These are phyloP conservation scores for Darevskia mixta DNA, from an alignment of 2,797 vertebrate species.

Conservation along the genomic window DNA sequence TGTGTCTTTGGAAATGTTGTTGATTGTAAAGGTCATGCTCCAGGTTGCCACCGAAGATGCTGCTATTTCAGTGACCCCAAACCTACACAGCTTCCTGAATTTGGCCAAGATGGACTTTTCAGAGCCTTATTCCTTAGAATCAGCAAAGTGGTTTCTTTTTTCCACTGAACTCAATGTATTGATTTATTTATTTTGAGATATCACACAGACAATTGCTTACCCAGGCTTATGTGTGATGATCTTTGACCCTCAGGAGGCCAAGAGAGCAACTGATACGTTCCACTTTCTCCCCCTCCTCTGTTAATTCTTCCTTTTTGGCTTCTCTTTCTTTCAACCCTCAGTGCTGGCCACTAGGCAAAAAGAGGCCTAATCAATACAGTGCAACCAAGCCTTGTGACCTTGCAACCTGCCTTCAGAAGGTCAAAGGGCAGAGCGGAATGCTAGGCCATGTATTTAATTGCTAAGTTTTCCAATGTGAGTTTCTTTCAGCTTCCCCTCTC, in stretches of 20 bases:
- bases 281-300: conserved; percentile 67
- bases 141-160: not conserved
- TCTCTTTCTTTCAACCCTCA: conserved; percentile 54
- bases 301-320: conserved; percentile 65
- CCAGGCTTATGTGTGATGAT: conserved; percentile 51
- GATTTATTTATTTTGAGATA: conserved; percentile 58
- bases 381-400: conserved; percentile 49
- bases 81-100: not conserved
- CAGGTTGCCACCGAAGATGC: not conserved
- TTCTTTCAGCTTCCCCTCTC: conserved; percentile 42
- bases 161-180: rapidly evolving
- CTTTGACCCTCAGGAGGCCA: conserved; percentile 67
- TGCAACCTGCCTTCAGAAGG: conserved; percentile 48
- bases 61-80: not conserved
- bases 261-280: conserved; percentile 71
- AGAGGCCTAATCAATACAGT: conserved; percentile 53
- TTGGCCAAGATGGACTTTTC: not conserved
- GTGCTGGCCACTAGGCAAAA: conserved; percentile 58
- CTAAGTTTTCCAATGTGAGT: conserved; percentile 35
- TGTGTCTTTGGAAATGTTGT: not conserved
- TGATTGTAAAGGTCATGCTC: not conserved
- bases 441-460: conserved; percentile 50
- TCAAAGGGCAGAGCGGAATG: conserved; percentile 53
- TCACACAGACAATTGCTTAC: conserved; percentile 39
- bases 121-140: not conserved